phyloP scores from a whole-genome alignment of 2,797 vertebrate species.

The Carcharodon carcharias region DNA sequence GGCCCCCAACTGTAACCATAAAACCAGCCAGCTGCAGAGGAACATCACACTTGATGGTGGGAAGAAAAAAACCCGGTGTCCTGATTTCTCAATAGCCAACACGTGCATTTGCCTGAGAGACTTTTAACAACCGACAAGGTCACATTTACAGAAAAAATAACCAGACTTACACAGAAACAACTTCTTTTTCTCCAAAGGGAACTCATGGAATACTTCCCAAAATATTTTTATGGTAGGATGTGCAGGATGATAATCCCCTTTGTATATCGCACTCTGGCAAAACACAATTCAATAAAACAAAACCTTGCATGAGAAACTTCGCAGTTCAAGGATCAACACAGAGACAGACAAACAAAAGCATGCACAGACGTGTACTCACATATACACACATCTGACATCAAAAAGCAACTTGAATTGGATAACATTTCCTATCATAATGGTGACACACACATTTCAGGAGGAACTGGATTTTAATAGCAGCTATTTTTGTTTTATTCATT shows the following conservation, averaged over 20 bases:
- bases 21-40: neutral
- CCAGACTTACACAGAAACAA: conserved; percentile 83
- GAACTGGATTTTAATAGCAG: neutral
- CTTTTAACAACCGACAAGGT: neutral
- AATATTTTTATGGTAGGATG: conserved; percentile 89
- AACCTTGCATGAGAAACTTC: neutral
- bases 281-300: conserved; percentile 24
- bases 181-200: conserved; percentile 92
- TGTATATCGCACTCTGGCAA: conserved; percentile 78
- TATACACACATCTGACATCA: neutral
- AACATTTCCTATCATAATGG: neutral
- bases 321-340: conserved; percentile 30
- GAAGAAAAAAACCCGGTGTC: neutral
- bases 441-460: neutral
- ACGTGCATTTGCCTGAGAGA: neutral
- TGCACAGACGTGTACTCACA: no score
- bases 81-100: neutral
- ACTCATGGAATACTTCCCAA: conserved; percentile 95
- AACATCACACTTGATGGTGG: neutral
- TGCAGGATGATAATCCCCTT: conserved; percentile 80
- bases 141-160: neutral
- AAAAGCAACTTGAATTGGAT: neutral
- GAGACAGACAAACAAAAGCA: neutral
- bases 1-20: neutral
- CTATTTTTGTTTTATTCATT: neutral